Conservation (phyloP, 2,113 vertebrate genomes). For the Telmatochromis sp. region DNA sequence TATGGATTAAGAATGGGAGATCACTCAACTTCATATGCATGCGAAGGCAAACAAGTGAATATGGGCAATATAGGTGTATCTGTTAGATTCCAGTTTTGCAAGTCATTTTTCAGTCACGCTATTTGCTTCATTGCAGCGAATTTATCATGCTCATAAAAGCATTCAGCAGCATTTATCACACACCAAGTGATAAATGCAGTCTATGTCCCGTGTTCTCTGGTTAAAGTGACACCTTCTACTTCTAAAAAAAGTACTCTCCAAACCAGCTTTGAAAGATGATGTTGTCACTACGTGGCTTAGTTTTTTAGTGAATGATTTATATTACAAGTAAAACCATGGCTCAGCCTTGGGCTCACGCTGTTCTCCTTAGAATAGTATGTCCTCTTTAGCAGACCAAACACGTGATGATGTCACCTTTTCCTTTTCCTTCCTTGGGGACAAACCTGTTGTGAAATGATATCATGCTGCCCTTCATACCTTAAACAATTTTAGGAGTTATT, state of each 20-base stretch:
- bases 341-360: background rate
- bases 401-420: background rate
- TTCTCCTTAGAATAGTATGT: background rate
- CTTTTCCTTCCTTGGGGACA: background rate
- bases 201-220: background rate
- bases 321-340: background rate
- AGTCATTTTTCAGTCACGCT: constrained; percentile 4
- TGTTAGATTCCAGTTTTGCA: constrained; percentile 35
- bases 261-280: background rate
- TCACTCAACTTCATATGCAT: background rate
- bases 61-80: background rate
- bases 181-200: constrained; percentile 29
- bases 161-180: background rate
- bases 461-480: background rate
- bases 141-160: constrained; percentile 24
- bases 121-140: background rate
- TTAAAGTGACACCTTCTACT: constrained; percentile 29
- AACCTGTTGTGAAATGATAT: background rate
- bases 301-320: background rate
- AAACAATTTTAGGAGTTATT: background rate
- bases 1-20: fast-evolving
- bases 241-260: background rate
- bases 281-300: background rate
- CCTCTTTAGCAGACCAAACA: background rate
- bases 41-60: background rate